Evolutionary conservation across 1,140 invertebrate species (phyloP), one percentile per base, ranked within the genome.

Genomic region (Metaphire vulgaris): DNA sequence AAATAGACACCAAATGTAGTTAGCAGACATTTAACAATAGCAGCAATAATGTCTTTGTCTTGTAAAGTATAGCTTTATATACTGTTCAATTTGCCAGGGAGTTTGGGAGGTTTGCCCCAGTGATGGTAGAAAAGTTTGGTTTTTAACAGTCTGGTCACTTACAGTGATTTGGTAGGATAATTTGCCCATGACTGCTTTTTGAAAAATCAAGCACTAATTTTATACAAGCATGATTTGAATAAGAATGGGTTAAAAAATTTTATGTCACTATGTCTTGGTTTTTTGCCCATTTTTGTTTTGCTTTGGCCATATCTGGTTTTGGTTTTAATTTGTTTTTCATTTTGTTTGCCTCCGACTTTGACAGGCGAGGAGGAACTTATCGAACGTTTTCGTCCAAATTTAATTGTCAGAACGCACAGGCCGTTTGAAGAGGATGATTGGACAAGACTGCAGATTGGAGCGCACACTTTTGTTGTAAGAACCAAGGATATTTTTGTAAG

Each of bases 391-490:
- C 85, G 90, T 77, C 84, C 87, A 33, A 91, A 91, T 82, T 84
- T 91, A 32, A 85, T 90, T 1, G 78, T 90, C 2, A 80, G 84
- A 74, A 86, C 87, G 68, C 78, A 81, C 1, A 75, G 81, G 21
- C 78, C 88, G 32, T 93, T 95, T 84, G 89, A 90, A 69, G 96
- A 98, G 88, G 90, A 91, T 33, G 81, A 87, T 0, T 94, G 92
- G 90, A 85, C 87, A n/a, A 79, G 85, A 70, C 79, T 97, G 72
- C 83, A 83, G 71, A 92, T 97, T 81, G 92, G 91, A 78, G 87
- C 88, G 74, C 82, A 89, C 76, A 81, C 84, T 33, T 93, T 93
- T 85, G 85, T 90, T 86, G 91, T 92, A 86, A 83, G 78, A 66
- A 33, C 67, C n/a, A 12, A 72, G 6, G 68, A 32, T 56, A 21